phyloP scores from a whole-genome alignment of 2,113 vertebrate genomes.

The Gila orcuttii region DNA sequence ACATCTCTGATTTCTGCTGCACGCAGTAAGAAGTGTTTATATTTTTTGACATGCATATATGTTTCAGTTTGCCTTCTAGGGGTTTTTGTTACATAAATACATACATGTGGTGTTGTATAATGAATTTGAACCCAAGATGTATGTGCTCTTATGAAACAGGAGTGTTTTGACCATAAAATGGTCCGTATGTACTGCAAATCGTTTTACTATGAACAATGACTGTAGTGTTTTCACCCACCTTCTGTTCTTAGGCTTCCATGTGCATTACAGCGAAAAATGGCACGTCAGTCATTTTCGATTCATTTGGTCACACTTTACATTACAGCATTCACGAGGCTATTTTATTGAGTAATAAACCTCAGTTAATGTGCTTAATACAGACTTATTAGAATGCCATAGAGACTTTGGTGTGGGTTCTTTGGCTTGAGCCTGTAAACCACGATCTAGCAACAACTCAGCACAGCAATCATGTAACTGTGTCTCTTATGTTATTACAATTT shows the following conservation, averaged over 20 bases:
- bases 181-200: background rate
- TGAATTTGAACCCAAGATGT: background rate
- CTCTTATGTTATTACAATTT: background rate
- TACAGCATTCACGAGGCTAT: background rate
- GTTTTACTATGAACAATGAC: background rate
- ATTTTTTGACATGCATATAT: background rate
- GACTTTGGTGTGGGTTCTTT: background rate
- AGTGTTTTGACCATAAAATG: background rate
- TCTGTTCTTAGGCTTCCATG: background rate
- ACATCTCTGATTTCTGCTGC: background rate
- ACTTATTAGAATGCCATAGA: background rate
- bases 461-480: background rate
- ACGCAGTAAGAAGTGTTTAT: background rate
- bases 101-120: background rate
- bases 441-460: background rate
- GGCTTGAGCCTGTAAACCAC: background rate
- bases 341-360: background rate
- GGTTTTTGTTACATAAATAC: background rate
- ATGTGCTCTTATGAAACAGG: background rate
- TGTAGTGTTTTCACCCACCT: background rate
- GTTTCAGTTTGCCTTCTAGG: conserved; percentile 1
- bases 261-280: background rate
- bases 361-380: background rate
- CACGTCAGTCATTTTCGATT: background rate
- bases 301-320: background rate